Evolutionary conservation across 2,888 invertebrate genomes (phyloP).

Genomic region (Macrophya annulata): DNA sequence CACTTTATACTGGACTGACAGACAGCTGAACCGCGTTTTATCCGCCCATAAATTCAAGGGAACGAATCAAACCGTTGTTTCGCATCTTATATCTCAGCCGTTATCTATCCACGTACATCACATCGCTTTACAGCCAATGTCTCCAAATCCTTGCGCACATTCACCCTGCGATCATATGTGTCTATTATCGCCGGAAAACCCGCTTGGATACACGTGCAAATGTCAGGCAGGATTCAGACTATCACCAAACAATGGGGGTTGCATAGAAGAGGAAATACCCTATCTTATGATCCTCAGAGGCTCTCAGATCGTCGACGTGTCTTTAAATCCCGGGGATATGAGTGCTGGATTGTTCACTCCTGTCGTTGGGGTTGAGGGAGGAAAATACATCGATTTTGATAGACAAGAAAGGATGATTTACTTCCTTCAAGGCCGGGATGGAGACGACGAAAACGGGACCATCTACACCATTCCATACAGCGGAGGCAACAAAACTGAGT

Average conservation of each 20-base stretch:
- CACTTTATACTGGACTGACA: conserved; percentile 97
- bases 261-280: conserved; percentile 92
- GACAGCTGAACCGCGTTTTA: conserved; percentile 93
- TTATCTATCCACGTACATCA: conserved; percentile 97
- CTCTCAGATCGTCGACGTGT: conserved; percentile 93
- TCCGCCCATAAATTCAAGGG: conserved; percentile 97
- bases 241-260: conserved; percentile 84
- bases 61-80: conserved; percentile 95
- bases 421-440: conserved; percentile 90
- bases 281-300: conserved; percentile 95
- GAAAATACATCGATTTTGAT: conserved; percentile 95
- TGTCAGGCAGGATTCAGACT: conserved; percentile 94
- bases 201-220: conserved; percentile 90
- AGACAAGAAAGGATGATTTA: conserved; percentile 91
- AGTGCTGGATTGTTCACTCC: conserved; percentile 91
- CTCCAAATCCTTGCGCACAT: conserved; percentile 88
- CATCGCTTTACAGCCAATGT: conserved; percentile 93
- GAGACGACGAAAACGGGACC: conserved; percentile 91
- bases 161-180: conserved; percentile 94
- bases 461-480: conserved; percentile 92
- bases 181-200: conserved; percentile 89
- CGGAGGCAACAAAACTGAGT: conserved; percentile 92
- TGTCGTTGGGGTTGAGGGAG: conserved; percentile 93
- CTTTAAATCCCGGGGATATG: conserved; percentile 88
- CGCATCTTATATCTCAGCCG: conserved; percentile 96